These are phyloP conservation scores for Lasioglossum figueresi DNA, from an alignment of 2,888 invertebrate genomes.

Conservation along the genomic window DNA sequence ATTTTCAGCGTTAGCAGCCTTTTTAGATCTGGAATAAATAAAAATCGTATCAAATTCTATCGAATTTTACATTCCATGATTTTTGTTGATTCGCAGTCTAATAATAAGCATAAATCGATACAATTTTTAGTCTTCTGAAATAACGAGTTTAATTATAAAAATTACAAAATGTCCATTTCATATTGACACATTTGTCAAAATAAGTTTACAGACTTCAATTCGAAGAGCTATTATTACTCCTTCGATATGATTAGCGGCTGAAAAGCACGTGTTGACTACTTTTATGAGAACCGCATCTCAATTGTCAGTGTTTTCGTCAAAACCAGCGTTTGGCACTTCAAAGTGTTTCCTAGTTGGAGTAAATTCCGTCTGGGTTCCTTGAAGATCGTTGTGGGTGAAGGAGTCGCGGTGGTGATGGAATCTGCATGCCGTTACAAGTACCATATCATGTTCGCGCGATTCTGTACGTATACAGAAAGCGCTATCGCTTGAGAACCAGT, in stretches of 20 bases:
- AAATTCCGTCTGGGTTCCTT: constrained; percentile 32
- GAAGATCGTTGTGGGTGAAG: constrained; percentile 55
- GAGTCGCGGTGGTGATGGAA: constrained; percentile 56
- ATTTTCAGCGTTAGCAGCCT: too few species aligned
- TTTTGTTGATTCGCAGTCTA: too few species aligned
- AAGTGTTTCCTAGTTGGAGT: neutral
- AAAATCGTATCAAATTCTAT: too few species aligned
- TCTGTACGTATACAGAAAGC: constrained; percentile 20
- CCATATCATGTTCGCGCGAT: constrained; percentile 10
- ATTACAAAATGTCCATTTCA: neutral
- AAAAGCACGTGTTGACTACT: neutral
- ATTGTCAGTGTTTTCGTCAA: neutral
- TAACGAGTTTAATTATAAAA: neutral
- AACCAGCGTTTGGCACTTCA: neutral
- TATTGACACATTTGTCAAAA: neutral
- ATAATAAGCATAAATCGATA: neutral
- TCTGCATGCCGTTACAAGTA: constrained; percentile 38
- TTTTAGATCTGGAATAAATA: too few species aligned
- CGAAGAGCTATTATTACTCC: neutral
- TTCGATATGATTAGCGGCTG: neutral
- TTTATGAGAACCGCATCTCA: neutral
- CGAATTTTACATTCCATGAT: too few species aligned
- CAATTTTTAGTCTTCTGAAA: neutral
- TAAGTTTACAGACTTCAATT: neutral
- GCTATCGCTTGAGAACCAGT: constrained; percentile 13